Conservation (phyloP, 2,113 vertebrate genomes). For the Chrysochloris asiatica region DNA sequence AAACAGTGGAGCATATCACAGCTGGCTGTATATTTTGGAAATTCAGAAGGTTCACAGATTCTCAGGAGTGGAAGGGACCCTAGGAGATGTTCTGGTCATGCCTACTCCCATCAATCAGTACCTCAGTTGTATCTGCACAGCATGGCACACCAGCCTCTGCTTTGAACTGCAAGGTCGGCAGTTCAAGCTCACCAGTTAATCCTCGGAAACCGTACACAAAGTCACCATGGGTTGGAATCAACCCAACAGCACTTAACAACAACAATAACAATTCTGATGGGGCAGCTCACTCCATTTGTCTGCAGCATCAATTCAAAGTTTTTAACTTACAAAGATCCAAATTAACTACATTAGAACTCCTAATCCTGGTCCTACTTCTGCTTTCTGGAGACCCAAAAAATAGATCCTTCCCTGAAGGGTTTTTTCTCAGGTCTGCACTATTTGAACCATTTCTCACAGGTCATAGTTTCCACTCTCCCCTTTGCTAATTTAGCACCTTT, state of each 20-base stretch:
- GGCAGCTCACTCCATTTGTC: background rate
- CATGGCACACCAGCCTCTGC: background rate
- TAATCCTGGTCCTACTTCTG: background rate
- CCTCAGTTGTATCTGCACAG: background rate
- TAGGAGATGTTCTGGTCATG: background rate
- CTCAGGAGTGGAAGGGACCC: background rate
- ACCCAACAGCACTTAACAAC: too few species aligned
- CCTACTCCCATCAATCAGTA: background rate
- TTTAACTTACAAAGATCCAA: background rate
- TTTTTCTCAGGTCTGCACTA: background rate
- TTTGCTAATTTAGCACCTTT: constrained; percentile 4
- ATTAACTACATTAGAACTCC: background rate
- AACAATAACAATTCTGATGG: too few species aligned
- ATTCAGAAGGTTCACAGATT: background rate
- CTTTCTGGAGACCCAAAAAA: background rate
- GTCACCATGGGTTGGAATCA: too few species aligned
- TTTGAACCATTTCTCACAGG: background rate
- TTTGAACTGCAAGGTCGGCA: too few species aligned
- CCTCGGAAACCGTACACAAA: too few species aligned
- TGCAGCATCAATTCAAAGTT: background rate
- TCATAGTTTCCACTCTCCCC: background rate
- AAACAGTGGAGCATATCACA: too few species aligned
- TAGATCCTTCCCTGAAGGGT: background rate
- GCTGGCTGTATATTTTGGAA: background rate
- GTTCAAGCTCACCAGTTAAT: too few species aligned